phyloP scores from a whole-genome alignment of 2,888 invertebrate species.

The Hyalella azteca region DNA sequence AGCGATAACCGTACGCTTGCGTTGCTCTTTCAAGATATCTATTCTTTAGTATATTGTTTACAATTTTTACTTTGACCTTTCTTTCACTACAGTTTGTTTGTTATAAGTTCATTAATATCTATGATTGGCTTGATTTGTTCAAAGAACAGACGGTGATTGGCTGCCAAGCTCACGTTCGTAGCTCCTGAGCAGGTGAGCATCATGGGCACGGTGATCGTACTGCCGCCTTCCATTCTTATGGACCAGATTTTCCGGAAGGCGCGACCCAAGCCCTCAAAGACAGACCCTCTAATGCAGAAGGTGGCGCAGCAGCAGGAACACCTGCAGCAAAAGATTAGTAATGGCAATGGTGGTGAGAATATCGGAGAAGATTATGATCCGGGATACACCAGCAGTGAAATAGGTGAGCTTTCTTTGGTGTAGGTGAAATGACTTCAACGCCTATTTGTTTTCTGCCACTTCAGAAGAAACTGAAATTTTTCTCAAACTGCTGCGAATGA shows the following conservation, averaged over 20 bases:
- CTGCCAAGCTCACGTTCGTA: not conserved
- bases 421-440: no score
- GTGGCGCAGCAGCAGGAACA: not conserved
- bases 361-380: not conserved
- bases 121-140: no score
- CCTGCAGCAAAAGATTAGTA: not conserved
- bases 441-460: no score
- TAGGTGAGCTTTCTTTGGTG: not conserved
- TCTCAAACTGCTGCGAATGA: no score
- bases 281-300: constrained; percentile 24
- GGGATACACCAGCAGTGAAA: not conserved
- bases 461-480: no score
- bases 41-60: no score
- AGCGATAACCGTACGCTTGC: no score
- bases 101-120: no score
- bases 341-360: not conserved
- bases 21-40: no score
- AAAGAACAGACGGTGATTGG: no score
- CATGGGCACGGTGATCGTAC: constrained; percentile 64
- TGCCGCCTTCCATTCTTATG: constrained; percentile 64
- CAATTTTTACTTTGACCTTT: no score
- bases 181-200: constrained; percentile 60
- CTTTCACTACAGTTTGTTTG: no score
- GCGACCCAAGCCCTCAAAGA: constrained; percentile 59
- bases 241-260: constrained; percentile 64